phyloP scores from a whole-genome alignment of 2,797 vertebrate species.

The Lutjanus campechanus region DNA sequence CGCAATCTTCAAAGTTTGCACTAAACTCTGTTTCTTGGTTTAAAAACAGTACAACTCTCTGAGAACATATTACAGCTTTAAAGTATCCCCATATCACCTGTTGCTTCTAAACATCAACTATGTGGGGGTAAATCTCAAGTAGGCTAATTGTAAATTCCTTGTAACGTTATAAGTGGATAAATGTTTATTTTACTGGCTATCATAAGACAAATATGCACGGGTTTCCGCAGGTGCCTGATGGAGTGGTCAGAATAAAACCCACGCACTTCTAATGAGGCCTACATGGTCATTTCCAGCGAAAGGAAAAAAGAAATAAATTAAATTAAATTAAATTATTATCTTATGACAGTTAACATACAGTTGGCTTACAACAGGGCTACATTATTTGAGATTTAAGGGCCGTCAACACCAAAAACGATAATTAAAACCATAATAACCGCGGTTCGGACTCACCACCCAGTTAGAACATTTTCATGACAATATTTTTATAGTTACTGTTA shows the following conservation, averaged over 20 bases:
- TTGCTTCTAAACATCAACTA: neutral
- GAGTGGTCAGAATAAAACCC: neutral
- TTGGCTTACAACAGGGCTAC: too few species aligned
- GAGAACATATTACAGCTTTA: neutral
- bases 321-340: neutral
- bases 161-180: constrained; percentile 4
- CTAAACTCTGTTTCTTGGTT: neutral
- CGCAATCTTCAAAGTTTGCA: neutral
- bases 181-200: constrained; percentile 24
- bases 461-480: too few species aligned
- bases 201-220: constrained; percentile 8
- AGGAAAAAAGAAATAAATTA: neutral
- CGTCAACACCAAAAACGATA: neutral
- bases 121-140: neutral
- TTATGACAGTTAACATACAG: neutral
- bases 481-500: too few species aligned
- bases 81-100: neutral
- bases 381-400: neutral
- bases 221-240: constrained; percentile 6
- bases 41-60: neutral
- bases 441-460: too few species aligned
- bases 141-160: neutral
- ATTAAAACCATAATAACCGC: too few species aligned
- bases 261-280: neutral
- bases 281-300: neutral